These are phyloP conservation scores for Pampusana beccarii DNA, from an alignment of 2,113 vertebrate genomes.

Conservation along the genomic window DNA sequence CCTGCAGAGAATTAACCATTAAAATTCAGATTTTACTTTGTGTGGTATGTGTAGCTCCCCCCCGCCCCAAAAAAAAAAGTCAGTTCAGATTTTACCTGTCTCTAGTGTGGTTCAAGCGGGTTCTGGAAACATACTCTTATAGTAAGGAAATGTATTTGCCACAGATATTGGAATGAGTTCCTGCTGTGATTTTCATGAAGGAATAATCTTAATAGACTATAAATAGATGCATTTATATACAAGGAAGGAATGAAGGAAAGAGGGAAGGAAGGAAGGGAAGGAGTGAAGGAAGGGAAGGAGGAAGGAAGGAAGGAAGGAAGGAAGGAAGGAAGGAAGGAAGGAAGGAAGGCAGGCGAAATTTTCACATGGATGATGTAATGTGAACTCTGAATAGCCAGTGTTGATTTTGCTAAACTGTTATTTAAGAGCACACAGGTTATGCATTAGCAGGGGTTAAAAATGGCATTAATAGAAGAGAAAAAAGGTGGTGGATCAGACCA, in stretches of 20 bases:
- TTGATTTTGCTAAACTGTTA: not conserved
- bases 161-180: not conserved
- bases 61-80: not conserved
- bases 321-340: too few species aligned
- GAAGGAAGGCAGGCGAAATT: not conserved
- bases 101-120: not conserved
- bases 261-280: too few species aligned
- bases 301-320: too few species aligned
- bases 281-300: too few species aligned
- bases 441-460: not conserved
- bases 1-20: not conserved
- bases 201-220: not conserved
- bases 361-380: not conserved
- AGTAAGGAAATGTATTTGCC: not conserved
- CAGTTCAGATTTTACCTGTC: not conserved
- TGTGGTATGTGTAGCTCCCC: accelerated
- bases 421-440: not conserved
- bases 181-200: not conserved
- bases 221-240: not conserved
- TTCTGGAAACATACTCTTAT: not conserved
- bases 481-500: not conserved
- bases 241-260: not conserved
- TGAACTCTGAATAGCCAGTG: not conserved
- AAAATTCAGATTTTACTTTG: not conserved
- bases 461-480: not conserved